phyloP scores from a whole-genome alignment of 1,140 invertebrate species.

The Drosophila ogumai region DNA sequence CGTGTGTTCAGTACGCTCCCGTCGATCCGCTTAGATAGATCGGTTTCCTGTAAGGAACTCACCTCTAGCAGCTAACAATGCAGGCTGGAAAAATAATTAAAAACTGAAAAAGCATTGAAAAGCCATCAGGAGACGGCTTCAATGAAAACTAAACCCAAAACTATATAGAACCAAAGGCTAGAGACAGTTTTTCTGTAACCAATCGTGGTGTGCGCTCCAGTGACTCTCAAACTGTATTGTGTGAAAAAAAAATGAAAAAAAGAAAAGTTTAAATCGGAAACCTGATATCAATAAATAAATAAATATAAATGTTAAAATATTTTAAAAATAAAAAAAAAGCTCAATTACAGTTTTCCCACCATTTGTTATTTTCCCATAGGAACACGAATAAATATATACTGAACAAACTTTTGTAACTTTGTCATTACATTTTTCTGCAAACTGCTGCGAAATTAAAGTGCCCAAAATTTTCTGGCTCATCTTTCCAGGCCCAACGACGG shows the following conservation, averaged over 20 bases:
- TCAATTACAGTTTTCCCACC: constrained; percentile 15
- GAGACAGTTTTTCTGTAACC: not conserved
- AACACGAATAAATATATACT: not conserved
- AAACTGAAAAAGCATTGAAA: constrained; percentile 5
- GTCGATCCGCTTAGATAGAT: constrained; percentile 76
- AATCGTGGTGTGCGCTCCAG: constrained; percentile 21
- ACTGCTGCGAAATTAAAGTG: constrained; percentile 54
- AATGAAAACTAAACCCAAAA: not conserved
- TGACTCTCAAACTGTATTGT: constrained; percentile 61
- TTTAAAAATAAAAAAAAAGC: constrained; percentile 1
- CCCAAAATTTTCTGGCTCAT: constrained; percentile 61
- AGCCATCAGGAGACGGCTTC: not conserved
- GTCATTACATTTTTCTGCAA: constrained; percentile 15
- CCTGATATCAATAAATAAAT: not conserved
- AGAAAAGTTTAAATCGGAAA: constrained; percentile 12
- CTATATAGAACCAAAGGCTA: constrained; percentile 1
- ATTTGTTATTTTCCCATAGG: constrained; percentile 1
- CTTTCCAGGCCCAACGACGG: constrained; percentile 74
- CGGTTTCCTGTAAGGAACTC: constrained; percentile 63
- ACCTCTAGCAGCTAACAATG: not conserved
- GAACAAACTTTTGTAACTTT: not conserved
- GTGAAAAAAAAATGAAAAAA: constrained; percentile 1
- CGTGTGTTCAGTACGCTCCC: constrained; percentile 77
- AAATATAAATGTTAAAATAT: constrained; percentile 2
- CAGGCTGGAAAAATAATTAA: constrained; percentile 1